Conservation (phyloP, 2,888 invertebrate species). For the Leucoptera coffeella region DNA sequence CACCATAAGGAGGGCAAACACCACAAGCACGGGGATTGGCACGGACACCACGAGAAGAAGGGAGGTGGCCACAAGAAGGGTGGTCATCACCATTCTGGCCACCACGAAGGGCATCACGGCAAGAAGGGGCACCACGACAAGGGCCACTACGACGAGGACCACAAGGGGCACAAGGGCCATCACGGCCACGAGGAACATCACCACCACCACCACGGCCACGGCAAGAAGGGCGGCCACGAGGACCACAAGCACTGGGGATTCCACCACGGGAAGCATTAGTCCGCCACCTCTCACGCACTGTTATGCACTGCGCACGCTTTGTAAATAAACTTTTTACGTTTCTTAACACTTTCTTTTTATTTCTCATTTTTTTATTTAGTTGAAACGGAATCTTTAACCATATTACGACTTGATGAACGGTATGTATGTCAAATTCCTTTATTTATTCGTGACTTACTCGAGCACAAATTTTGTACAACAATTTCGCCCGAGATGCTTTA, state of each 20-base stretch:
- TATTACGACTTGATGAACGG: too few relatives aligned
- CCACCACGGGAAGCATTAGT: slow-evolving; percentile 53
- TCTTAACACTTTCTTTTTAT: too few relatives aligned
- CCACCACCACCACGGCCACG: slow-evolving; percentile 68
- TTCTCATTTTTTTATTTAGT: too few relatives aligned
- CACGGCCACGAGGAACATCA: slow-evolving; percentile 72
- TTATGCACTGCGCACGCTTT: too few relatives aligned
- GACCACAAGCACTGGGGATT: slow-evolving; percentile 71
- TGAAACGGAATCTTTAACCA: too few relatives aligned
- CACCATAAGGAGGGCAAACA: slow-evolving; percentile 80
- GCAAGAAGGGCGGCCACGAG: slow-evolving; percentile 72
- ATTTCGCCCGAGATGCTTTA: too few relatives aligned
- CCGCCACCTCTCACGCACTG: too few relatives aligned
- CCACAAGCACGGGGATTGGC: slow-evolving; percentile 71
- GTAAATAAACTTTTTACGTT: too few relatives aligned
- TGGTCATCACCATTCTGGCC: slow-evolving; percentile 68
- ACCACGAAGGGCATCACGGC: slow-evolving; percentile 71
- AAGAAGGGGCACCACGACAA: slow-evolving; percentile 79
- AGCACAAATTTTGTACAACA: too few relatives aligned
- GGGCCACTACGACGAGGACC: slow-evolving; percentile 75
- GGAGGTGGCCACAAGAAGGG: slow-evolving; percentile 78
- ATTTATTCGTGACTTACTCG: too few relatives aligned
- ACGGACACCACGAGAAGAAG: slow-evolving; percentile 71
- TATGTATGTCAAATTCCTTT: too few relatives aligned
- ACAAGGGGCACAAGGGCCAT: slow-evolving; percentile 74